Evolutionary conservation across 2,888 invertebrate species (phyloP).

Genomic region (Ichneumoninae sp.): DNA sequence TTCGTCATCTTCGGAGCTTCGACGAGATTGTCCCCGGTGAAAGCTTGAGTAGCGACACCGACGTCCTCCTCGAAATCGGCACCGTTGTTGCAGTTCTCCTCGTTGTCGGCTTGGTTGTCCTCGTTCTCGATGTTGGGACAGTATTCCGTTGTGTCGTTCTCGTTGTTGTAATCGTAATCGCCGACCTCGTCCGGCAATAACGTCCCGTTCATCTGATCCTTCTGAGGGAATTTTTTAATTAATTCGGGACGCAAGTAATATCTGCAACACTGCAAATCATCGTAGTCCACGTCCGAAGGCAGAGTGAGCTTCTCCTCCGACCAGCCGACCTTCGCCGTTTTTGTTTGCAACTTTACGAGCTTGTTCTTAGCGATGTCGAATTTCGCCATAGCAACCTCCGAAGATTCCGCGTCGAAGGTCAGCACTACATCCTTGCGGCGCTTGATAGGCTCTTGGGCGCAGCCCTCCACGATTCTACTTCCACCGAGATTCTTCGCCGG

Average conservation of each 20-base stretch:
- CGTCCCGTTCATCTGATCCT: conserved; percentile 41
- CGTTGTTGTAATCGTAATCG: conserved; percentile 86
- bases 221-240: conserved; percentile 46
- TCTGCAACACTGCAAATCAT: conserved; percentile 66
- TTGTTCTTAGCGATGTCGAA: conserved; percentile 22
- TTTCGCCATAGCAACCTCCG: conserved; percentile 9
- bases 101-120: conserved; percentile 66
- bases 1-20: conserved; percentile 88
- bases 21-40: conserved; percentile 87
- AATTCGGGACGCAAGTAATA: conserved; percentile 66
- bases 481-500: conserved; percentile 79
- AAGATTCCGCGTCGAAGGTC: conserved; percentile 55
- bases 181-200: conserved; percentile 79
- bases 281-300: conserved; percentile 72
- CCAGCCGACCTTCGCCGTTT: conserved; percentile 74
- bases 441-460: conserved; percentile 64
- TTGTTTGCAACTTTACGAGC: conserved; percentile 61
- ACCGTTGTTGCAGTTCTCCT: conserved; percentile 74
- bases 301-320: conserved; percentile 72
- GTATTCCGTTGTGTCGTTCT: conserved; percentile 85
- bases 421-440: conserved; percentile 71
- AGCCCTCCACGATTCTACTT: conserved; percentile 59
- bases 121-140: conserved; percentile 83
- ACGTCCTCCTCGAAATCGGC: conserved; percentile 78
- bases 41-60: conserved; percentile 77